Evolutionary conservation across 2,888 invertebrate species (phyloP).

Genomic region (Leistus spinibarbis): DNA sequence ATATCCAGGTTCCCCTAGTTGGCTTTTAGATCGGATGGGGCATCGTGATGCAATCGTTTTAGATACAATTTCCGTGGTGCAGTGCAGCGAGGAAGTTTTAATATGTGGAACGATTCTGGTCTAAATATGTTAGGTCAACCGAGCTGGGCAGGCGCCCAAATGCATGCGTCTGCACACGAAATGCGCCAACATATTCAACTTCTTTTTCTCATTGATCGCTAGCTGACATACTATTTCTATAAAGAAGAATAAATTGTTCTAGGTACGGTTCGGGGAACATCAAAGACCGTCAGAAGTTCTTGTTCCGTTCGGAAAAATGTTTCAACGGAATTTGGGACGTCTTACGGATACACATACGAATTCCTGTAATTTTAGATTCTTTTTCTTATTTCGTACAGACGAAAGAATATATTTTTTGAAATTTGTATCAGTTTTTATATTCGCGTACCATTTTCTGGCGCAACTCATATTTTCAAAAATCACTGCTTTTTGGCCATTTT

Average conservation of each 20-base stretch:
- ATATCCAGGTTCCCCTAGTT: not conserved
- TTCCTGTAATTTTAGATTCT: not conserved
- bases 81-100: not conserved
- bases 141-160: slow-evolving; percentile 6
- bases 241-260: not conserved
- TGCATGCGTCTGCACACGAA: slow-evolving; percentile 3
- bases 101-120: not conserved
- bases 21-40: not conserved
- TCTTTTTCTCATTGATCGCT: not conserved
- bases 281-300: not conserved
- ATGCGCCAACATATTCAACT: not conserved
- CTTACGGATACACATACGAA: not conserved
- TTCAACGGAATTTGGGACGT: not conserved
- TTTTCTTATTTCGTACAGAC: too few relatives aligned
- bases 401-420: too few relatives aligned
- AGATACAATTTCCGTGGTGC: not conserved
- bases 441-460: too few relatives aligned
- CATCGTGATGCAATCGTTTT: not conserved
- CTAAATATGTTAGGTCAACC: slow-evolving; percentile 5
- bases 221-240: not conserved
- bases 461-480: too few relatives aligned
- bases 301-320: not conserved
- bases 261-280: not conserved
- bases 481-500: too few relatives aligned
- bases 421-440: too few relatives aligned